A percentile compares a stretch with the other conserved stretches of the same genome.
phyloP scores from a whole-genome alignment of 2,113 vertebrate species.

The Oncorhynchus keta region DNA sequence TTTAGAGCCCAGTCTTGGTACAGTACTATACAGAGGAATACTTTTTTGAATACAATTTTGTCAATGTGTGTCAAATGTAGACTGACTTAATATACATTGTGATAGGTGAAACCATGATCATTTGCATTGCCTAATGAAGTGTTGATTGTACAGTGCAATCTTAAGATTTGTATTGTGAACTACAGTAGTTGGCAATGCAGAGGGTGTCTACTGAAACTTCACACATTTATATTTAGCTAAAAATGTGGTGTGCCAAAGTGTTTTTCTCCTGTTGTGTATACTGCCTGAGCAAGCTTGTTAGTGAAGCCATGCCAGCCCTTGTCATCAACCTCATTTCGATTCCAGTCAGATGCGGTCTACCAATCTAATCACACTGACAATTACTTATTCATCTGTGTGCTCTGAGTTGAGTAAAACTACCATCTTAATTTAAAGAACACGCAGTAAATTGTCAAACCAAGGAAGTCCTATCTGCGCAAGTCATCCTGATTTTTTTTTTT shows the following conservation, averaged over 20 bases:
- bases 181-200: background rate
- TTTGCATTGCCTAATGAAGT: too few species aligned
- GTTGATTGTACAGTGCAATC: too few species aligned
- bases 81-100: too few species aligned
- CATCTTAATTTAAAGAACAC: conserved; percentile 27
- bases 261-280: background rate
- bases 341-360: conserved; percentile 1
- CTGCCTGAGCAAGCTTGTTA: background rate
- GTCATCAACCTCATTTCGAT: background rate
- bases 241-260: background rate
- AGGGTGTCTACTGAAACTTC: background rate
- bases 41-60: too few species aligned
- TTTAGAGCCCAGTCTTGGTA: background rate
- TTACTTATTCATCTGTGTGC: conserved; percentile 21
- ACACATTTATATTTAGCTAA: background rate
- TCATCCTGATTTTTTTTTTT: conserved; percentile 3
- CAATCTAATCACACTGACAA: conserved; percentile 9
- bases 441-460: conserved; percentile 26
- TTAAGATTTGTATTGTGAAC: too few species aligned
- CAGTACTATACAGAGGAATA: too few species aligned
- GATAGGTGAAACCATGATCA: too few species aligned
- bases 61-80: too few species aligned
- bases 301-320: background rate
- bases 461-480: conserved; percentile 18
- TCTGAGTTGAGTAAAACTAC: conserved; percentile 25